Evolutionary conservation across 2,888 invertebrate species (phyloP), one percentile per base, ranked within the genome.

Genomic region (Geotrupes spiniger): DNA sequence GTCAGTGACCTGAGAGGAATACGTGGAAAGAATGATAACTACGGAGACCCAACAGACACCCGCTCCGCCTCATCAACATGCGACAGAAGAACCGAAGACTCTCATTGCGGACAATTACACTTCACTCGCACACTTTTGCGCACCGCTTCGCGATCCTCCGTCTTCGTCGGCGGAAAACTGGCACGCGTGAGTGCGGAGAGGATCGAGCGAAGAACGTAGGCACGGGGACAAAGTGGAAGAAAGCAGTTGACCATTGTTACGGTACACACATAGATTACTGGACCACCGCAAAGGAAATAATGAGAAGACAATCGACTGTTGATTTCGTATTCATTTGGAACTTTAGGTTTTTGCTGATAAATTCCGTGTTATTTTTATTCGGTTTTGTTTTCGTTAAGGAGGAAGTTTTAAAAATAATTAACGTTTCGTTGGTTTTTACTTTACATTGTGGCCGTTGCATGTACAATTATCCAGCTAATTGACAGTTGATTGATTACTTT

Each of bases 1-100:
- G 66, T 66, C 66, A 66, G 57, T 66, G 66, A 66, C 66, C 66
- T 60, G 64, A 65, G 62, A 64, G 55, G 53, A 51, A 56, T 61
- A 65, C 66, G 66, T 65, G 66, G 47, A 51, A 45, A 48, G 66
- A 62, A 64, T 66, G 37, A 44, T 40, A 50, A 56, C 47, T 47
- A 43, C 27, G 43, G 36, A 37, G 41, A 29, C 43, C 36, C 42
- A 42, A 53, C 47, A 40, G 51, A 51, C 53, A 54, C 53, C 53
- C 53, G 53, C 53, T 50, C 42, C 40, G 51, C 43, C 46, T 53
- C 53, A 51, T 54, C 53, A 49, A 44, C 53, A 54, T 54, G 49
- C 53, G 51, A 49, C 51, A 46, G 43, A 46, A 37, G 27, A 1
- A 37, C 9, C 37, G 17, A 44, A 49, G 49, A 38, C 41, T 42